These are phyloP conservation scores for Kradibia gibbosae DNA, from an alignment of 1,140 invertebrate genomes.

Conservation along the genomic window DNA sequence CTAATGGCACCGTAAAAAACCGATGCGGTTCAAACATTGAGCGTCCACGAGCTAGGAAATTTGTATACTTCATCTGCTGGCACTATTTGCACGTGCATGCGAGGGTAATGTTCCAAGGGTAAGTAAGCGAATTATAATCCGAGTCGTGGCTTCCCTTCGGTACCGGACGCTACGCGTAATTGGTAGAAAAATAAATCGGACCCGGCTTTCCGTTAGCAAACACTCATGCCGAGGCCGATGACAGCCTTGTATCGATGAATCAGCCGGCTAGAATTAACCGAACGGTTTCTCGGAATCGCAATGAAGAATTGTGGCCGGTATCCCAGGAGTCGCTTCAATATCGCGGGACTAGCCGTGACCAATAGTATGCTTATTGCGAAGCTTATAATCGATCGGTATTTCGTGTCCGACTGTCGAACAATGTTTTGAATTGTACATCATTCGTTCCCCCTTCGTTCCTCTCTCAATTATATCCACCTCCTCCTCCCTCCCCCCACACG, in stretches of 20 bases:
- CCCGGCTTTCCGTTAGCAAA: background rate
- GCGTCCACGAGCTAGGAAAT: background rate
- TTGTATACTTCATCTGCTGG: background rate
- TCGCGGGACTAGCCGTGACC: background rate
- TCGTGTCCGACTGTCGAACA: background rate
- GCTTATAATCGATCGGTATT: background rate
- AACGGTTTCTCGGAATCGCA: background rate
- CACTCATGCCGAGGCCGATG: background rate
- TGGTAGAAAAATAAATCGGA: background rate
- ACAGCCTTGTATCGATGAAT: background rate
- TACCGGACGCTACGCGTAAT: background rate
- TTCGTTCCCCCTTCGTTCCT: too few species aligned
- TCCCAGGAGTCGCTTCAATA: too few species aligned
- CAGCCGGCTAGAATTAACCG: background rate
- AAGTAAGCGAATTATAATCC: too few species aligned
- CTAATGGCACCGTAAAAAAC: conserved; percentile 12
- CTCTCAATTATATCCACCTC: too few species aligned
- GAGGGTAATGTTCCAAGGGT: too few species aligned
- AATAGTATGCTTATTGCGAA: background rate
- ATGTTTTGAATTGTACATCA: background rate
- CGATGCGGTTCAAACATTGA: background rate
- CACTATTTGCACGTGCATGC: too few species aligned
- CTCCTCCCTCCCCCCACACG: too few species aligned
- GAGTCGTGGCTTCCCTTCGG: too few species aligned
- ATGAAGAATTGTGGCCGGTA: background rate